Conservation (phyloP, 2,113 vertebrate genomes). For the Taxidea taxus region DNA sequence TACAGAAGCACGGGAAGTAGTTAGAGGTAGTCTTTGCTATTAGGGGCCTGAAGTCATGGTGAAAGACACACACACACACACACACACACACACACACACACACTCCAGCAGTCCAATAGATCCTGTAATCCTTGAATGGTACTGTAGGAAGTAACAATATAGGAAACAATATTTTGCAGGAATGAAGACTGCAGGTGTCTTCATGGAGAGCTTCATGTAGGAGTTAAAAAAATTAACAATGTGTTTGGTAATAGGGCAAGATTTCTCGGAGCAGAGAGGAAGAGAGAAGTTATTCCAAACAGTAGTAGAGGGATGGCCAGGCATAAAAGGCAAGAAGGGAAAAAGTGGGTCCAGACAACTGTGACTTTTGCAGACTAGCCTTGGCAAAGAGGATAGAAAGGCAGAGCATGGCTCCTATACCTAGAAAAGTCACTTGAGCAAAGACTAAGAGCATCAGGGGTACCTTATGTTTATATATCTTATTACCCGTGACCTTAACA, state of each 20-base stretch:
- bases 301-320: not conserved
- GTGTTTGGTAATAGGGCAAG: not conserved
- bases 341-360: not conserved
- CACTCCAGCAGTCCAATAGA: not conserved
- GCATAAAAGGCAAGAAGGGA: not conserved
- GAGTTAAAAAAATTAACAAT: not conserved
- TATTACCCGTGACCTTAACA: not conserved
- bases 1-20: not conserved
- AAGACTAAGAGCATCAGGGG: not conserved
- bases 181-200: not conserved
- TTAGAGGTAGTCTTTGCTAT: not conserved
- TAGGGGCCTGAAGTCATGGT: not conserved
- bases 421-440: not conserved
- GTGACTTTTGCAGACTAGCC: not conserved
- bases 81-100: not conserved
- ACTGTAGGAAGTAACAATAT: not conserved
- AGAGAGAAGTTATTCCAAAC: not conserved
- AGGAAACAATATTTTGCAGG: not conserved
- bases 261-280: not conserved
- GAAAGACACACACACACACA: not conserved
- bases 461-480: not conserved
- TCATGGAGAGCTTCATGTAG: not conserved
- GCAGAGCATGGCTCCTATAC: not conserved
- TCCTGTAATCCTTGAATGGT: not conserved
- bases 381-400: not conserved